Conservation (phyloP, 2,113 vertebrate genomes). For the Stegostoma tigrinum region DNA sequence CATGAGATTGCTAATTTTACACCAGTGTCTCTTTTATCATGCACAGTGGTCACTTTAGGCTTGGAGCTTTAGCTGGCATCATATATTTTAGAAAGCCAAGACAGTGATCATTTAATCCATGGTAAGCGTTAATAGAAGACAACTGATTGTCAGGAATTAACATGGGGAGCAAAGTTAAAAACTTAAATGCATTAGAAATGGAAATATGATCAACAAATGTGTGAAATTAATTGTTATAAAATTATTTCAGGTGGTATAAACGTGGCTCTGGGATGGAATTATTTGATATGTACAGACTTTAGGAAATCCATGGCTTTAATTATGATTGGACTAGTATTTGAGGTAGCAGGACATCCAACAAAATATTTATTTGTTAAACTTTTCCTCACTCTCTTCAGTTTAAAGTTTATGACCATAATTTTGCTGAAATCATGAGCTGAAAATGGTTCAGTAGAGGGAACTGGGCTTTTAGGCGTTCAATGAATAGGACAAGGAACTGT, state of each 20-base stretch:
- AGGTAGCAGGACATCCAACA: background rate
- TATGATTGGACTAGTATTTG: background rate
- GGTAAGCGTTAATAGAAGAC: background rate
- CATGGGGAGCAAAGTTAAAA: background rate
- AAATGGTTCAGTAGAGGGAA: background rate
- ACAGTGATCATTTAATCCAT: slow-evolving; percentile 4
- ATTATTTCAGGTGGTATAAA: background rate
- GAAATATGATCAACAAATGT: background rate
- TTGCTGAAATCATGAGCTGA: background rate
- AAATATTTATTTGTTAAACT: background rate
- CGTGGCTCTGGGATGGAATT: background rate
- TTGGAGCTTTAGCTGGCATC: slow-evolving; percentile 23
- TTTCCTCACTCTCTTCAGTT: background rate
- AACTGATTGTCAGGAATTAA: background rate
- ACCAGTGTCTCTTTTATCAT: background rate
- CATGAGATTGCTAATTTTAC: slow-evolving; percentile 28
- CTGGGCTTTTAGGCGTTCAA: background rate
- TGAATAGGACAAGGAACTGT: background rate
- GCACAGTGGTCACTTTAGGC: background rate
- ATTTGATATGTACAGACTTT: background rate
- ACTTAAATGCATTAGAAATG: no score
- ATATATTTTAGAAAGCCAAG: slow-evolving; percentile 13
- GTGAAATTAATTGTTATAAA: background rate
- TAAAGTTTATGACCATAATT: background rate
- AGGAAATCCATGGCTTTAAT: background rate